phyloP scores from a whole-genome alignment of 2,113 vertebrate species.

The Pangasianodon gigas region DNA sequence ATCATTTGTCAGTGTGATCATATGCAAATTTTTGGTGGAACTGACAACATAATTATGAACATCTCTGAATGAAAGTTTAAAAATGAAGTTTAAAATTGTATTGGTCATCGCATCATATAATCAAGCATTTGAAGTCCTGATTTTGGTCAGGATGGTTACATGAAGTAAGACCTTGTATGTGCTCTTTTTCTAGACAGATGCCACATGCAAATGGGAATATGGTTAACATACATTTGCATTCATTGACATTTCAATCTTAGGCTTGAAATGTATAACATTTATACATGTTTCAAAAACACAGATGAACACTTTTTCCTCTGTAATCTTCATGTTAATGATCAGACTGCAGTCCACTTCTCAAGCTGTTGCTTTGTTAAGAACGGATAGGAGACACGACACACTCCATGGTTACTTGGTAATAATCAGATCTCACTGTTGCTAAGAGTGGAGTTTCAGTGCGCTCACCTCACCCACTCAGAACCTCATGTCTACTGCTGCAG shows the following conservation, averaged over 20 bases:
- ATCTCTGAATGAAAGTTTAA: neutral
- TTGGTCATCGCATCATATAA: neutral
- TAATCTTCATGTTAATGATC: neutral
- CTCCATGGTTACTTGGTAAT: conserved; percentile 35
- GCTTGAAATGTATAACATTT: neutral
- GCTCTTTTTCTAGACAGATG: neutral
- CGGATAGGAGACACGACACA: conserved; percentile 12
- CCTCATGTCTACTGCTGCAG: conserved; percentile 10
- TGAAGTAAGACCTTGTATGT: neutral
- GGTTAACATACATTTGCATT: conserved; percentile 69
- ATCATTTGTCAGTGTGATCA: too few species aligned
- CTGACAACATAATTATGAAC: neutral
- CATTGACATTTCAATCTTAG: conserved; percentile 54
- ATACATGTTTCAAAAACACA: neutral
- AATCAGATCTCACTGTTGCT: conserved; percentile 43
- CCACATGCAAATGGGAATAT: conserved; percentile 43
- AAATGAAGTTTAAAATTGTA: neutral
- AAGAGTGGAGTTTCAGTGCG: conserved; percentile 36
- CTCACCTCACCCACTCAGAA: conserved; percentile 44
- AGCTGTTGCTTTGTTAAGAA: conserved; percentile 24
- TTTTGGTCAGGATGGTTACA: neutral
- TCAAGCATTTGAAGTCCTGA: neutral
- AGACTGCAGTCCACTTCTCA: neutral
- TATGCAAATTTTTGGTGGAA: neutral
- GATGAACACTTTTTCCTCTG: neutral